Percentiles rank a stretch among this genome's conserved stretches.
Conservation (phyloP, 2,113 vertebrate species). For the Arizona elegans region DNA sequence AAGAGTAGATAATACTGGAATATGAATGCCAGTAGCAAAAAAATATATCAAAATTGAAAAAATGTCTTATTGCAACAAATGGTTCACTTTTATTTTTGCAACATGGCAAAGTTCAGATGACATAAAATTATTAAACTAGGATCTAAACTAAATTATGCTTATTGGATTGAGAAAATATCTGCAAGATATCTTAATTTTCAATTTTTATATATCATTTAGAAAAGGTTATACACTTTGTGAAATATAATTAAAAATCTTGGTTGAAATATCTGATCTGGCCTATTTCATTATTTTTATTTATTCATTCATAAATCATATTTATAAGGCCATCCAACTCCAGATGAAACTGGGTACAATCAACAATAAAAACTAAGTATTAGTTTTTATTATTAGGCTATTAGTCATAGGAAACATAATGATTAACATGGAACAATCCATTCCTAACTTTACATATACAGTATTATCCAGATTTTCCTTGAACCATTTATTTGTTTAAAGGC, state of each 20-base stretch:
- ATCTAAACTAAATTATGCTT: too few species aligned
- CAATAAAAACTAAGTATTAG: background rate
- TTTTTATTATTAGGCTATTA: background rate
- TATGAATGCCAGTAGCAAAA: too few species aligned
- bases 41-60: too few species aligned
- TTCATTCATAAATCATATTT: background rate
- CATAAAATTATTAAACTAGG: too few species aligned
- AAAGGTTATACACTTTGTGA: background rate
- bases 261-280: background rate
- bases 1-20: too few species aligned
- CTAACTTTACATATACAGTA: background rate
- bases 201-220: too few species aligned
- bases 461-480: background rate
- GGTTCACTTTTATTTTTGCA: too few species aligned
- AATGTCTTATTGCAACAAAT: too few species aligned
- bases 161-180: too few species aligned
- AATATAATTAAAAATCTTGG: background rate
- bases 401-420: background rate
- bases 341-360: background rate
- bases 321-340: background rate
- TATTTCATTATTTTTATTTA: background rate
- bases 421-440: background rate
- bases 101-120: too few species aligned
- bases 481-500: background rate
- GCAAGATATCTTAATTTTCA: too few species aligned